These are phyloP conservation scores for Strix uralensis DNA, from an alignment of 2,113 vertebrate species.

Conservation along the genomic window DNA sequence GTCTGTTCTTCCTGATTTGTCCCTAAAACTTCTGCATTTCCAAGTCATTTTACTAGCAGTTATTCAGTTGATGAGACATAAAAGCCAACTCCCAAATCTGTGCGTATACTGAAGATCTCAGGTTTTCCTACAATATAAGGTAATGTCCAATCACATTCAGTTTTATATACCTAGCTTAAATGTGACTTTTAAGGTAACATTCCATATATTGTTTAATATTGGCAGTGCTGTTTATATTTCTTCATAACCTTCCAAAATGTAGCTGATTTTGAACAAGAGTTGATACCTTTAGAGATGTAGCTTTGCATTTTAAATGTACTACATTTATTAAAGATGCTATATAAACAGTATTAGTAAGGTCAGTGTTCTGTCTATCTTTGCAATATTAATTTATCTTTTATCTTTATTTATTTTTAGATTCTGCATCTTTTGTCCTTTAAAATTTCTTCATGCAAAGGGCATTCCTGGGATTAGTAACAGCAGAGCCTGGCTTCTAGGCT, in stretches of 20 bases:
- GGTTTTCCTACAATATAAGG: not conserved
- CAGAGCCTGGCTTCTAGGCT: not conserved
- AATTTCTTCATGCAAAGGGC: not conserved
- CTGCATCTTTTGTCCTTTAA: not conserved
- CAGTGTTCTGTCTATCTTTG: not conserved
- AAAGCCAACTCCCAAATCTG: not conserved
- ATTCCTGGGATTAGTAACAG: not conserved
- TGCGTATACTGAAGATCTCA: not conserved
- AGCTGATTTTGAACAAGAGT: not conserved
- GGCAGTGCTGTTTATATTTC: not conserved
- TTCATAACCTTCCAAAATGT: not conserved
- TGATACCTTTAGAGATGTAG: not conserved
- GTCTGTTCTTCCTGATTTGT: not conserved
- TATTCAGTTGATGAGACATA: not conserved
- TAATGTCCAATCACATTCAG: not conserved
- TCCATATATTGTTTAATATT: not conserved
- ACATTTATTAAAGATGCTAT: not conserved
- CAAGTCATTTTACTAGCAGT: not conserved
- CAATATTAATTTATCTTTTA: not conserved
- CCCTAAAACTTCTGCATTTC: not conserved
- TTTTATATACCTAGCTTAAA: not conserved
- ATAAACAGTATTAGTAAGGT: not conserved
- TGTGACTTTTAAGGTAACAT: not conserved
- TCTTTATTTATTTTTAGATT: not conserved
- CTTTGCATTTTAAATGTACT: not conserved